phyloP scores from a whole-genome alignment of 2,113 vertebrate genomes.

The pig (Sus scrofa) region DNA sequence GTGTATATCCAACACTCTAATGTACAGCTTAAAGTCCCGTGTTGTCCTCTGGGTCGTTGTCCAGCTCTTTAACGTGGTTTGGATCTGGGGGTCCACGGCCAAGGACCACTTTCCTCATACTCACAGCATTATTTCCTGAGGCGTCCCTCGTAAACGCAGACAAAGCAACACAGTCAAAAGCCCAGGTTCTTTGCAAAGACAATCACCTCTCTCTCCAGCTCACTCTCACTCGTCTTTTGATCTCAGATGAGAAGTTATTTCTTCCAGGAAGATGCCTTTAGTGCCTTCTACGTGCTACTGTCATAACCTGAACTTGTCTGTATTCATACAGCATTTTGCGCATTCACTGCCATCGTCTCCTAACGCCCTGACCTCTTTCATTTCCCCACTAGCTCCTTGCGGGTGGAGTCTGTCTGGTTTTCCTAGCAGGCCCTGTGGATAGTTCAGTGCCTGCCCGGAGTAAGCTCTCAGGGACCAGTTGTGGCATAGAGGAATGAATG shows the following conservation, averaged over 20 bases:
- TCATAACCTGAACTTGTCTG: neutral
- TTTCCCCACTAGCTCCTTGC: neutral
- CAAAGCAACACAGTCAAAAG: neutral
- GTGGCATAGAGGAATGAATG: neutral
- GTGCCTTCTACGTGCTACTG: neutral
- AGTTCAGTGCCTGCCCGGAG: neutral
- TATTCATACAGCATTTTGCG: constrained; percentile 12
- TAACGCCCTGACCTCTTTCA: neutral
- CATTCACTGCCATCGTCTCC: neutral
- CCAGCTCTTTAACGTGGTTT: neutral
- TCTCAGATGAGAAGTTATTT: neutral
- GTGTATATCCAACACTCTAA: neutral
- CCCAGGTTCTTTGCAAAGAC: neutral
- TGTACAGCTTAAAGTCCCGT: neutral
- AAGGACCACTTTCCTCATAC: neutral
- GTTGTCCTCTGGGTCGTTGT: neutral
- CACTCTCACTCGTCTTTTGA: neutral
- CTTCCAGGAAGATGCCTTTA: neutral
- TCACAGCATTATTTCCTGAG: neutral
- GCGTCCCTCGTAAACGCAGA: neutral
- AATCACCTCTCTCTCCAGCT: neutral
- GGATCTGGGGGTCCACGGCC: too few relatives aligned
- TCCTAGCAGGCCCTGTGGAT: neutral
- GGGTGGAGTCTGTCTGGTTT: neutral
- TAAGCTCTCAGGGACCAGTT: neutral